These are phyloP conservation scores for Zonotrichia leucophrys DNA, from an alignment of 2,113 vertebrate species.

Conservation along the genomic window DNA sequence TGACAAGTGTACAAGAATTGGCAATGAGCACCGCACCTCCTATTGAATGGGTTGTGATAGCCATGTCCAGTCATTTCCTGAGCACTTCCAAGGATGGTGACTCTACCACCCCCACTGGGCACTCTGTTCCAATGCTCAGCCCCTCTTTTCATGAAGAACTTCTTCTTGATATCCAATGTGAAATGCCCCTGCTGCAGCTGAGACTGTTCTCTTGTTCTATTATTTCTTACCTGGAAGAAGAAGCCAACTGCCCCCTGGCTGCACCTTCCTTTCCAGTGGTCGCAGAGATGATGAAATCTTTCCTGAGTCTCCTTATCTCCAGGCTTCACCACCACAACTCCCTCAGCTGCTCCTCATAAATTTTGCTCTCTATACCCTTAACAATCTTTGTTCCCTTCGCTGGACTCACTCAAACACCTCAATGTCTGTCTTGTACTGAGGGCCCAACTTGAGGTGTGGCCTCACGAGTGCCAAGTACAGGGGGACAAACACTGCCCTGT, in stretches of 20 bases:
- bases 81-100: not conserved
- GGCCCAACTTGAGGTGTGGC: fast-evolving
- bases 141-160: not conserved
- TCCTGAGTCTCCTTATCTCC: not conserved
- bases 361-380: not conserved
- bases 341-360: not conserved
- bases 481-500: fast-evolving
- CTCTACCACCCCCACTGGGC: not conserved
- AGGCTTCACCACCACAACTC: not conserved
- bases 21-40: fast-evolving
- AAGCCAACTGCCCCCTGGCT: not conserved
- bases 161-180: not conserved
- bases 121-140: not conserved
- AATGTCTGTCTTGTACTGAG: not conserved
- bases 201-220: not conserved
- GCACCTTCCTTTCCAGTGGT: not conserved
- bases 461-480: not conserved
- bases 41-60: fast-evolving
- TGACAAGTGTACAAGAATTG: not conserved
- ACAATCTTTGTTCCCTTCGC: not conserved
- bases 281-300: not conserved
- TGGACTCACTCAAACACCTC: not conserved
- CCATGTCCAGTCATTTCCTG: not conserved
- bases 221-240: not conserved
- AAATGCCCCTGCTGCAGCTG: fast-evolving